Conservation (phyloP, 2,797 vertebrate genomes). For the Darevskia mixta region DNA sequence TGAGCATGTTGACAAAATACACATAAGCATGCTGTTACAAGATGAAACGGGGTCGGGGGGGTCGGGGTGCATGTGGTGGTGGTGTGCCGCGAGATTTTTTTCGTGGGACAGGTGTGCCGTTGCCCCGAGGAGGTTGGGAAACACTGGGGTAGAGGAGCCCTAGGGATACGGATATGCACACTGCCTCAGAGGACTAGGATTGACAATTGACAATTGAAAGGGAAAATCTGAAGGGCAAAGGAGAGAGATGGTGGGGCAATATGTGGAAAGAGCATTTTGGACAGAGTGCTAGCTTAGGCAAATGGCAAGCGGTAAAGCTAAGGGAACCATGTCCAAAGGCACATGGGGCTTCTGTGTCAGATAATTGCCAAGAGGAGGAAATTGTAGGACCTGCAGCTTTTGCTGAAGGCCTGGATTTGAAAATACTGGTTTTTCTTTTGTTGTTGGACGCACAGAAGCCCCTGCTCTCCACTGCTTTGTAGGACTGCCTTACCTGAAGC, state of each 20-base stretch:
- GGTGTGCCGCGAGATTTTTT: too few species aligned
- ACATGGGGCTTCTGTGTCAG: background rate
- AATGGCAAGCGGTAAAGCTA: background rate
- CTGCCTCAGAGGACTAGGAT: too few species aligned
- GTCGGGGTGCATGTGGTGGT: too few species aligned
- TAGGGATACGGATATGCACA: background rate
- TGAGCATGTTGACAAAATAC: too few species aligned
- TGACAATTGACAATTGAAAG: background rate
- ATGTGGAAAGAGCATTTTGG: background rate
- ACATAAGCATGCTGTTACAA: too few species aligned
- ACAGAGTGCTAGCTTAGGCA: background rate
- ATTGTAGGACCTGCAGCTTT: background rate
- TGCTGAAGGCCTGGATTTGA: background rate
- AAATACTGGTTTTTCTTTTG: background rate
- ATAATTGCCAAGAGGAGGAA: background rate
- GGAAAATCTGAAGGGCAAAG: background rate
- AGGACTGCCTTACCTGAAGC: background rate
- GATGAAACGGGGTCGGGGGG: too few species aligned
- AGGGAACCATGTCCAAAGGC: background rate
- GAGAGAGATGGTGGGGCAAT: too few species aligned
- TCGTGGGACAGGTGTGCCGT: too few species aligned
- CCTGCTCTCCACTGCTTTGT: background rate
- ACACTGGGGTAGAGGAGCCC: too few species aligned
- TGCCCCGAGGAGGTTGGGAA: too few species aligned
- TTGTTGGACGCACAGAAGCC: background rate